Base-by-base conservation (phyloP, 2,888 invertebrate genomes). In the Phasia obesa region DNA sequence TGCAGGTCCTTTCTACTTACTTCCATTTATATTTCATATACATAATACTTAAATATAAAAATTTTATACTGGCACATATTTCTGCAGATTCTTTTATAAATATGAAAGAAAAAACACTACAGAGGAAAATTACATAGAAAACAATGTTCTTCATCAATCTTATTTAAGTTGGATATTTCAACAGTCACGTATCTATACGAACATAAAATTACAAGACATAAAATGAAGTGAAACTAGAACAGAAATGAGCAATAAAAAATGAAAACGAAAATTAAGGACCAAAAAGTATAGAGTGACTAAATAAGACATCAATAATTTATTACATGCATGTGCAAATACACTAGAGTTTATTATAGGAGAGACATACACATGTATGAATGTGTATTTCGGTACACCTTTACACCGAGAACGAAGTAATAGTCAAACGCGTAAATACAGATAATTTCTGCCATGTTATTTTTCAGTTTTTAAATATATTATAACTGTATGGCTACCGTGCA, bases 131-230 rank as follows among this genome's bases (percentile, higher is more conserved):
- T 23, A 5, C 4, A 31, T 13, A 17, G 19, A 55, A 57, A 42
- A 38, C 19, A 57, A 31, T 21, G 49, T 44, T 21, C 75, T 71
- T 76, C 79, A 79, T 83, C 71, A 79, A 79, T 83, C 79, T 83
- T 76, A 79, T 79, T 79, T 83, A 71, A 83, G 71, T 25, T 57
- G 60, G 49, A 79, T 71, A 76, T 83, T 71, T 60, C 60, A 79
- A 57, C 75, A 79, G 83, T 83, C 83, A 83, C 83, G 83, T 83
- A 83, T 79, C 83, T 71, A 60, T 57, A 67, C 19, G 67, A 75
- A 83, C 83, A 83, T 83, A 83, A 83, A 83, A 65, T 79, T 83
- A 79, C 83, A 79, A 83, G 83, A 83, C 79, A 79, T 79, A 67
- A 83, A 83, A 79, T 76, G 79, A 79, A 79, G 83, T 75, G 57